A percentile compares a stretch with the other conserved stretches of the same genome.
These are phyloP conservation scores for Gyps fulvus DNA, from an alignment of 2,113 vertebrate genomes.

Conservation along the genomic window DNA sequence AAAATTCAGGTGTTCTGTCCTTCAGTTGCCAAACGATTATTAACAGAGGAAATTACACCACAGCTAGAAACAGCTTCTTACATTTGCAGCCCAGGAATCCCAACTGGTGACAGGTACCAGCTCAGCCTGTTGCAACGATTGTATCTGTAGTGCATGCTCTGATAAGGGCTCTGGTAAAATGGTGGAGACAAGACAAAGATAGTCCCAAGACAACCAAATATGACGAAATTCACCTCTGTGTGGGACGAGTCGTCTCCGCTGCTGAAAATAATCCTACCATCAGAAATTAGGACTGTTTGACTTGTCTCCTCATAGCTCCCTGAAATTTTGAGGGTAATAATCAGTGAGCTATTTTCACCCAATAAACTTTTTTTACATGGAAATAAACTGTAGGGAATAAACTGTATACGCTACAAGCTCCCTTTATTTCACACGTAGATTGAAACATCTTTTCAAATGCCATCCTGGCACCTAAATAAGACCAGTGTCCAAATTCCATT, in stretches of 20 bases:
- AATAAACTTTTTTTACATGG: background rate
- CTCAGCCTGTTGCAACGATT: background rate
- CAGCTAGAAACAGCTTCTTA: background rate
- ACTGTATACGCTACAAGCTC: fast-evolving
- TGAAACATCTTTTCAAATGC: background rate
- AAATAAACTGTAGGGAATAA: background rate
- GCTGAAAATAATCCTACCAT: background rate
- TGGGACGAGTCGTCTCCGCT: fast-evolving
- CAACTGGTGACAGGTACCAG: background rate
- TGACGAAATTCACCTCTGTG: background rate
- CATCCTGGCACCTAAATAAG: background rate
- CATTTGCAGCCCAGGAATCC: background rate
- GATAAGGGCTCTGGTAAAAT: background rate
- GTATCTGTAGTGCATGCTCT: background rate
- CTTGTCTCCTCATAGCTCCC: background rate
- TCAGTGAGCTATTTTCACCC: background rate
- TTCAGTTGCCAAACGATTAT: background rate
- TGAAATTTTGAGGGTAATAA: background rate
- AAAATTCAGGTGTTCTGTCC: background rate
- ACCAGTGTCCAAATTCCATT: background rate
- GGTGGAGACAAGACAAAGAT: background rate
- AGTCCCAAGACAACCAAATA: background rate
- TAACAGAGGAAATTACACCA: background rate
- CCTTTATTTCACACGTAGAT: background rate
- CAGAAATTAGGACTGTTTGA: background rate